Evolutionary conservation across 92 coral and sea anemone genomes (phyloP).

Genomic region (Umimayanthus kanabou): DNA sequence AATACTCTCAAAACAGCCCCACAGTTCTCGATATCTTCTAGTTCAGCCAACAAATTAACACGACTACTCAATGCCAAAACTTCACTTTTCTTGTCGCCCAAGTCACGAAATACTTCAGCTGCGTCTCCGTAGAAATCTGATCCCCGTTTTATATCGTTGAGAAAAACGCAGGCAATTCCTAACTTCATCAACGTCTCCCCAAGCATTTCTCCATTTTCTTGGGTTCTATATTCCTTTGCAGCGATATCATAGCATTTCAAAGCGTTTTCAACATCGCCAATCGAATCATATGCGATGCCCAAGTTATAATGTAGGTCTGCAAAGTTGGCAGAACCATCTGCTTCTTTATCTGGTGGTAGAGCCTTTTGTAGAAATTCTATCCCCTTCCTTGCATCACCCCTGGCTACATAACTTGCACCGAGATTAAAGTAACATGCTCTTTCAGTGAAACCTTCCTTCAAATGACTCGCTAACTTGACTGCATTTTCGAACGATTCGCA

Average conservation of each 20-base stretch:
- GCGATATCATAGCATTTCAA: conserved; percentile 82
- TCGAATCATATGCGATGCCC: conserved; percentile 87
- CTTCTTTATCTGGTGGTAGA: conserved; percentile 84
- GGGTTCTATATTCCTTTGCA: conserved; percentile 69
- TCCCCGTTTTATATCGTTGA: conserved; percentile 67
- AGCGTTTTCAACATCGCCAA: conserved; percentile 70
- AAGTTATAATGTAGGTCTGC: conserved; percentile 94
- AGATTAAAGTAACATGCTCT: conserved; percentile 97
- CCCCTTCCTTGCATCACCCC: conserved; percentile 83
- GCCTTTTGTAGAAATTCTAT: conserved; percentile 81
- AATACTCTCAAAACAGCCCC: conserved; percentile 69
- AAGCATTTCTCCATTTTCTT: conserved; percentile 79
- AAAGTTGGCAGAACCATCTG: conserved; percentile 84
- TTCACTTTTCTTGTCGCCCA: conserved; percentile 73
- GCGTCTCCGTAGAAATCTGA: conserved; percentile 72
- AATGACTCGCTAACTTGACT: conserved; percentile 61
- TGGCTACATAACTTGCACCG: conserved; percentile 96
- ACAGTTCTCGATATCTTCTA: conserved; percentile 73
- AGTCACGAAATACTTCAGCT: conserved; percentile 58
- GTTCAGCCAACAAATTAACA: conserved; percentile 86
- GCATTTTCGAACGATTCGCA: conserved; percentile 86
- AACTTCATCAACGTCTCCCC: conserved; percentile 82
- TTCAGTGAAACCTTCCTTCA: conserved; percentile 84
- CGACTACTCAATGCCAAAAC: conserved; percentile 79
- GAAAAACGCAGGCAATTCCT: conserved; percentile 70